phyloP scores from a whole-genome alignment of 2,797 vertebrate species.

The Enteromius mattozi region DNA sequence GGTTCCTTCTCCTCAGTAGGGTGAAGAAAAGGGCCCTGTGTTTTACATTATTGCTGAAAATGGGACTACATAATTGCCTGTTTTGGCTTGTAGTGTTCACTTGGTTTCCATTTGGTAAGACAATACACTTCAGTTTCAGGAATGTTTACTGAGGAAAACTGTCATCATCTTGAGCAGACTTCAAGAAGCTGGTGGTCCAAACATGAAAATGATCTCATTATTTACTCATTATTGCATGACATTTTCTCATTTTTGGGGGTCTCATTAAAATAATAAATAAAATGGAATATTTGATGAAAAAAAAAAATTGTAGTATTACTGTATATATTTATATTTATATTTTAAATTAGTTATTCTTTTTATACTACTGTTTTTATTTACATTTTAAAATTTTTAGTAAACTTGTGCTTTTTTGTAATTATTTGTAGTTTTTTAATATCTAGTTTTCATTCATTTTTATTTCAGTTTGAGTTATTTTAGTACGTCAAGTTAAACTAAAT shows the following conservation, averaged over 20 bases:
- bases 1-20: slow-evolving; percentile 44
- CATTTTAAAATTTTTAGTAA: neutral
- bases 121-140: neutral
- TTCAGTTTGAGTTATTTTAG: neutral
- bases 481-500: neutral
- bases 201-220: neutral
- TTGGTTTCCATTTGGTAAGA: neutral
- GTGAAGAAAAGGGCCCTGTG: slow-evolving; percentile 18
- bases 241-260: neutral
- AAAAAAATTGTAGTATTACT: neutral
- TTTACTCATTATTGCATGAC: neutral
- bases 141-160: neutral
- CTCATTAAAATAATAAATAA: neutral
- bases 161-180: neutral
- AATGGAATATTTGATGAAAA: neutral
- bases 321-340: neutral
- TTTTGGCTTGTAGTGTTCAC: neutral
- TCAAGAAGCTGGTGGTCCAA: neutral
- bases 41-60: neutral
- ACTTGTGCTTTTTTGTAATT: neutral
- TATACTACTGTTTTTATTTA: neutral
- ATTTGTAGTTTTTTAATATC: neutral
- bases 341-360: neutral
- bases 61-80: slow-evolving; percentile 15
- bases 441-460: neutral